Evolutionary conservation across 2,888 invertebrate genomes (phyloP).

Genomic region (Eremobia ochroleuca): DNA sequence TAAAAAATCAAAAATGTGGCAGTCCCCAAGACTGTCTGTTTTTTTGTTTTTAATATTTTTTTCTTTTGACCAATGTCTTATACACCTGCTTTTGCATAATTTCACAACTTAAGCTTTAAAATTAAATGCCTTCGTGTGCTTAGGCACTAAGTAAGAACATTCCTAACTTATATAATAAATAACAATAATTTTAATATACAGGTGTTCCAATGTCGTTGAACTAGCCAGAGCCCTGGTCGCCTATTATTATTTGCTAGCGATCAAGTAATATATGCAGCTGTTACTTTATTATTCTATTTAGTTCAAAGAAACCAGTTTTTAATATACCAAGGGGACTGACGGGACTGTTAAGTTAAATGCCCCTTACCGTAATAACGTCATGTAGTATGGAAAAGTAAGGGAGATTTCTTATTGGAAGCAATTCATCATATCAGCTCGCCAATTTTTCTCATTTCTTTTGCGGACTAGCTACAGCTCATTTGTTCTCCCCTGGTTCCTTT

Average conservation of each 20-base stretch:
- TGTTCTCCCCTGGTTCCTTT: background rate
- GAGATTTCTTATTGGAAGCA: background rate
- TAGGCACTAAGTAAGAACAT: background rate
- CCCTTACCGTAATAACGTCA: slow-evolving; percentile 1
- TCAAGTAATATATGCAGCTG: slow-evolving; percentile 41
- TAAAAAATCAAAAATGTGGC: too few species aligned
- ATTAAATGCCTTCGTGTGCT: background rate
- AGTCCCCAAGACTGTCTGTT: too few species aligned
- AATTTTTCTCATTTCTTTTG: background rate
- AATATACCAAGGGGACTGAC: background rate
- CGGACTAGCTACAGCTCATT: background rate
- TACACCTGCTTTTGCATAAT: too few species aligned
- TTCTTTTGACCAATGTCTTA: background rate
- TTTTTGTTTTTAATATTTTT: background rate
- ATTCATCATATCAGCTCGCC: background rate
- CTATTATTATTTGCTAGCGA: slow-evolving; percentile 34
- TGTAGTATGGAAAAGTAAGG: background rate
- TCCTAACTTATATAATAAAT: background rate
- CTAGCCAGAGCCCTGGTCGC: background rate
- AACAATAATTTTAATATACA: background rate
- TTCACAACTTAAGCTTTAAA: too few species aligned
- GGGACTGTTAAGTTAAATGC: background rate
- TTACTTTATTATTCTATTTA: slow-evolving; percentile 8
- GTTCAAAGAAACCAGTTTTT: slow-evolving; percentile 44
- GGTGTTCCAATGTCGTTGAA: slow-evolving; percentile 4